Base-by-base conservation (phyloP, 23 tunicate species). In the Halocynthia roretzi region DNA sequence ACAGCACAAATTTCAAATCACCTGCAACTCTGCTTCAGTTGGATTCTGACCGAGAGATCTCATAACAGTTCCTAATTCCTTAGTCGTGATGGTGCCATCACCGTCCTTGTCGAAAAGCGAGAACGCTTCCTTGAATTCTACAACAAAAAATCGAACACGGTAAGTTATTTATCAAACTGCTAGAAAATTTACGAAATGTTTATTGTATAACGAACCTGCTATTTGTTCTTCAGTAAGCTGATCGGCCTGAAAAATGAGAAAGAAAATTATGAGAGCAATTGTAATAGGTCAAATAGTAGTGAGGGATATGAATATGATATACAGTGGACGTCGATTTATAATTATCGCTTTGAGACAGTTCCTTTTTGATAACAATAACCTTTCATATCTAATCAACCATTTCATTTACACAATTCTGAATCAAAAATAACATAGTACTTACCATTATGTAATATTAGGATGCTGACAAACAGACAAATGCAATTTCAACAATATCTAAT, bases 71-170 rank as follows among this genome's bases (percentile, higher is more conserved):
- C 99, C 99, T 77, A 96, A 63, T 77, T 96, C 99, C 72, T 96
- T 96, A 69, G 96, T 96, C 52, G 99, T 89, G 86, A 96, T 96
- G 61, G 99, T 96, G 77, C 99, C 99, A 76, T 96, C 99, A 57
- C 99, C 96, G 81, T 96, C 99, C 79, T 96, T 96, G 89, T 96
- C 99, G 67, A 96, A 96, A 54, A 96, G 82, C 53, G 96, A 89
- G 69, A 96, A 96, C 51, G 99, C 99, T 80, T 96, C 99, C 71
- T 96, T 96, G 82, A 96, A 96, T 90, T 96, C 99, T 80, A 78
- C 70, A 72, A 20, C 10, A 48, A 15, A 65, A 65, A 65, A 65
- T 15, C 31, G 31, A 15, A 20, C 17, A 65, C 6, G 70, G 5
- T 20, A 0, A 11, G 53, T 58, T 48, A 18, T 50, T 78, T 78